Evolutionary conservation across 2,888 invertebrate species (phyloP).

Genomic region (Zygogramma bicolorata): DNA sequence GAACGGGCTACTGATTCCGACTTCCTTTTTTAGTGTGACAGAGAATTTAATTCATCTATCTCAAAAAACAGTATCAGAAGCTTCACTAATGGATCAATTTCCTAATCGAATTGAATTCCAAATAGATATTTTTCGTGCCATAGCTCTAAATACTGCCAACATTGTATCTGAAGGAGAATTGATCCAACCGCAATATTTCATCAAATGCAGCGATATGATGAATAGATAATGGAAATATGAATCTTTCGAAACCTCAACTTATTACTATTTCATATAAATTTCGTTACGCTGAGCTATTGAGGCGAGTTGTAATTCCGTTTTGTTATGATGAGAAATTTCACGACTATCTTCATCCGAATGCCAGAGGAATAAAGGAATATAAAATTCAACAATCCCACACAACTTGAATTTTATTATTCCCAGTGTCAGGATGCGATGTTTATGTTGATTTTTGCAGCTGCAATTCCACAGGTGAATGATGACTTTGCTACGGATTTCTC

Average conservation of each 20-base stretch:
- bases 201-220: background rate
- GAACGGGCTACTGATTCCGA: background rate
- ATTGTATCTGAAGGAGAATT: background rate
- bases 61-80: background rate
- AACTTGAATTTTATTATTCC: background rate
- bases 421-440: background rate
- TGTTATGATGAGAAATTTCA: conserved; percentile 6
- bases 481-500: no score
- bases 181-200: conserved; percentile 10
- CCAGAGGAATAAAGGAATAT: background rate
- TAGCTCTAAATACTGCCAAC: background rate
- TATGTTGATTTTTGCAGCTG: background rate
- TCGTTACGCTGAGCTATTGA: background rate
- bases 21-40: background rate
- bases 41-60: background rate
- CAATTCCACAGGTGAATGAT: no score
- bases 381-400: no score
- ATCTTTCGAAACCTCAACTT: conserved; percentile 1
- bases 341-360: background rate
- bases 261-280: background rate
- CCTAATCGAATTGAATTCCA: background rate
- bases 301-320: conserved; percentile 4
- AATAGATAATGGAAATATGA: background rate
- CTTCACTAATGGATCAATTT: conserved; percentile 4
- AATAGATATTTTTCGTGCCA: conserved; percentile 6